Evolutionary conservation across 2,888 invertebrate species (phyloP).

Genomic region (Balanococcus diminutus): DNA sequence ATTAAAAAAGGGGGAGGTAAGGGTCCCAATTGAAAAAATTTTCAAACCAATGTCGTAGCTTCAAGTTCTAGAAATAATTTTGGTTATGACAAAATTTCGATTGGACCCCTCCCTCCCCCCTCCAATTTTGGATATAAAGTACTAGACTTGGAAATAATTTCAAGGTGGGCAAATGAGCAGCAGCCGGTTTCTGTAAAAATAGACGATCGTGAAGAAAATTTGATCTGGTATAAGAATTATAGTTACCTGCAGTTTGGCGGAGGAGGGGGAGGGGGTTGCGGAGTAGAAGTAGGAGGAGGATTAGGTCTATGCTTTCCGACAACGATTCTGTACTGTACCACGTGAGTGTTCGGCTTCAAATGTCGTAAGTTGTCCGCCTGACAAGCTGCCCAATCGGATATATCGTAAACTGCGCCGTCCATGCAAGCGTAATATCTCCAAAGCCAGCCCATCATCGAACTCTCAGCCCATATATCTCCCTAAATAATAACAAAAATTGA

Average conservation of each 20-base stretch:
- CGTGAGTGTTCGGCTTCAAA: slow-evolving; percentile 87
- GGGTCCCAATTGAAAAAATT: no score
- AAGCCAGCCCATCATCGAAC: slow-evolving; percentile 82
- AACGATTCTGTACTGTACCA: slow-evolving; percentile 86
- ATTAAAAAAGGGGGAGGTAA: no score
- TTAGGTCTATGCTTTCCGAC: slow-evolving; percentile 68
- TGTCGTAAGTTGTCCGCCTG: slow-evolving; percentile 81
- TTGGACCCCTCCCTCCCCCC: no score
- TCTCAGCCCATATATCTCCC: slow-evolving; percentile 97
- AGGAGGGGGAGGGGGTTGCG: slow-evolving; percentile 56
- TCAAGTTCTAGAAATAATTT: no score
- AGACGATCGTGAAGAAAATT: no score
- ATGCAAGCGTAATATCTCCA: slow-evolving; percentile 97
- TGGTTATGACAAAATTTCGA: no score
- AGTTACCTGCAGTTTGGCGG: slow-evolving; percentile 54
- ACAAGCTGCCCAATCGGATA: slow-evolving; percentile 96
- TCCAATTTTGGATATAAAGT: no score
- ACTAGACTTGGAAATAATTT: no score
- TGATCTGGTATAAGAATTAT: no score
- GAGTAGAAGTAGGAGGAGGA: slow-evolving; percentile 55
- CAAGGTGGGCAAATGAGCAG: no score
- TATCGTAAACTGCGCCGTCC: slow-evolving; percentile 94
- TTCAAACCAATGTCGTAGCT: no score
- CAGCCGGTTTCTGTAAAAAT: no score
- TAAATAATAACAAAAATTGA: slow-evolving; percentile 60